Conservation (phyloP, 1,140 invertebrate genomes). For the Helicoverpa armigera region DNA sequence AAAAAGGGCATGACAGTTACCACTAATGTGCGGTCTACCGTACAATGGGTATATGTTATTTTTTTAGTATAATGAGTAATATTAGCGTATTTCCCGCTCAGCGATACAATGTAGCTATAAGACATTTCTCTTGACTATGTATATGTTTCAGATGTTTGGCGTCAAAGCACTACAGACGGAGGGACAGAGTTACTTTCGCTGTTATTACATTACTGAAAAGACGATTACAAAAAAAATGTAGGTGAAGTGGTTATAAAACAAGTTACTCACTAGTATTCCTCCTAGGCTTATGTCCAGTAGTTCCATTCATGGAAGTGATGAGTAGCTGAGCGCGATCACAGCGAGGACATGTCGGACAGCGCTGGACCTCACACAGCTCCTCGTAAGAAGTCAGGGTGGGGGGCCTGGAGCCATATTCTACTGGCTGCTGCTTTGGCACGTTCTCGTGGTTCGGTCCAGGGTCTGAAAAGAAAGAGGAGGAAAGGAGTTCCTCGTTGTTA, state of each 20-base stretch:
- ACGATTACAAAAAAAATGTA: no score
- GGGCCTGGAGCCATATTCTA: conserved; percentile 87
- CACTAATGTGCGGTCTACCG: no score
- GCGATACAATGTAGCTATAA: no score
- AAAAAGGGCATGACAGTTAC: no score
- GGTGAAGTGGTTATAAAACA: neutral
- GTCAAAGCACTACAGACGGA: no score
- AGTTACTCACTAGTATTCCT: conserved; percentile 74
- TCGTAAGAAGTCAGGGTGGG: conserved; percentile 86
- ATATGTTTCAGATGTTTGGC: no score
- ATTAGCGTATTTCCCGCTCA: no score
- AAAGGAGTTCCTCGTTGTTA: no score
- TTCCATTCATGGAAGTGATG: conserved; percentile 74
- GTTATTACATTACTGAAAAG: conserved; percentile 1
- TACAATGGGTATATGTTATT: no score
- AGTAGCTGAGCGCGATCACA: conserved; percentile 87
- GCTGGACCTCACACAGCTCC: conserved; percentile 88
- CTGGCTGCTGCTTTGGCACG: conserved; percentile 66
- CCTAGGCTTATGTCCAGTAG: conserved; percentile 67
- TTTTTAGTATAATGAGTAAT: no score
- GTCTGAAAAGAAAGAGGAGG: conserved; percentile 53
- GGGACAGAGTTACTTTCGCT: neutral
- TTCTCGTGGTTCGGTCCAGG: conserved; percentile 68
- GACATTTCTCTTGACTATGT: no score
- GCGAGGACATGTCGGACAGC: conserved; percentile 88